Evolutionary conservation across 2,113 vertebrate genomes (phyloP).

Genomic region (Gobiocypris rarus): DNA sequence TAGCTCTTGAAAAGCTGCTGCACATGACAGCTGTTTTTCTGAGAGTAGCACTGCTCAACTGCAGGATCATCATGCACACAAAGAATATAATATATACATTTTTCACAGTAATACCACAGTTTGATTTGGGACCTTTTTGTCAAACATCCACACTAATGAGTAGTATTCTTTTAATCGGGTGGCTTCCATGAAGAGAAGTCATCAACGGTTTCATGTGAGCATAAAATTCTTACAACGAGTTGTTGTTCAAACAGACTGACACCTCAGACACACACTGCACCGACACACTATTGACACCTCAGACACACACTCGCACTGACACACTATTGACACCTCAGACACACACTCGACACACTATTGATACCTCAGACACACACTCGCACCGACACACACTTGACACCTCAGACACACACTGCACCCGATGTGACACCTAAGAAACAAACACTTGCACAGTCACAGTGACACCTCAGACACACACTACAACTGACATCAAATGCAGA

Average conservation of each 20-base stretch:
- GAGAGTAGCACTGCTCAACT: neutral
- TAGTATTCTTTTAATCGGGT: too few species aligned
- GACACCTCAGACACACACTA: neutral
- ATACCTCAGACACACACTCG: neutral
- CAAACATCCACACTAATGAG: too few species aligned
- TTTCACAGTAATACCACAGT: neutral
- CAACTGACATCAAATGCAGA: neutral
- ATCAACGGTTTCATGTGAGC: neutral
- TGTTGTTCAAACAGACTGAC: neutral
- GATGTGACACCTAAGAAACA: too few species aligned
- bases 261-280: neutral
- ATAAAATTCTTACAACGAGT: neutral
- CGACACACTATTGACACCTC: too few species aligned
- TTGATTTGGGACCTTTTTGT: too few species aligned
- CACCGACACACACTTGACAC: too few species aligned
- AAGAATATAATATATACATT: neutral
- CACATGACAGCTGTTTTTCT: neutral
- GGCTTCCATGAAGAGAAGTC: neutral
- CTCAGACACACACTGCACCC: too few species aligned
- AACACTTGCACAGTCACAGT: too few species aligned
- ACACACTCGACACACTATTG: neutral
- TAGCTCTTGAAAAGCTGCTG: neutral
- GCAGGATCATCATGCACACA: neutral
- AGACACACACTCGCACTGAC: too few species aligned
- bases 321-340: too few species aligned